phyloP scores from a whole-genome alignment of 2,797 vertebrate species.

The Rhodeus uyekii region DNA sequence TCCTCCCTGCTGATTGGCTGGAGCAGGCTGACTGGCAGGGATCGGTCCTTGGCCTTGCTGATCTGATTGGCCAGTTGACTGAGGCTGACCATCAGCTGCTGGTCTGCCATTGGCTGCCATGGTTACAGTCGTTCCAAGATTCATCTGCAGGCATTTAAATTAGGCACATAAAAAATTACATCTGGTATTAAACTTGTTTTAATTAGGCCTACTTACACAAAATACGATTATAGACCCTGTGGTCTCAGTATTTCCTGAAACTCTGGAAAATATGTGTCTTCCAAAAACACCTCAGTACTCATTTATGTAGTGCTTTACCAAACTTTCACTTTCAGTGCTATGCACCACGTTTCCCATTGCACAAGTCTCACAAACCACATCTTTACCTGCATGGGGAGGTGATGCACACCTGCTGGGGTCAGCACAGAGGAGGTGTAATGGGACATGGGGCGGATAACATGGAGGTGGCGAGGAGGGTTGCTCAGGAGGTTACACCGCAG shows the following conservation, averaged over 20 bases:
- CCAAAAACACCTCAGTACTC: slow-evolving; percentile 19
- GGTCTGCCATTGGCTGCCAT: slow-evolving; percentile 81
- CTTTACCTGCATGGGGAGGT: slow-evolving; percentile 83
- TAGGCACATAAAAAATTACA: too few species aligned
- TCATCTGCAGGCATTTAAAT: slow-evolving; percentile 85
- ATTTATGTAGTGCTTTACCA: slow-evolving; percentile 17
- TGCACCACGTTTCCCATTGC: neutral
- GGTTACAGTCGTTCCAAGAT: slow-evolving; percentile 86
- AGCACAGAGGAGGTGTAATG: slow-evolving; percentile 87
- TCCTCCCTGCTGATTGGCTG: slow-evolving; percentile 77
- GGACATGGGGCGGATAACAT: slow-evolving; percentile 89
- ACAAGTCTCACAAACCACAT: neutral
- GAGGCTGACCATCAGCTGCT: slow-evolving; percentile 74
- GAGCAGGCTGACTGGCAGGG: slow-evolving; percentile 72
- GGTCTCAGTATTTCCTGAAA: neutral
- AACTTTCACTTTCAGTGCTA: slow-evolving; percentile 33
- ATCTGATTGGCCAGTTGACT: slow-evolving; percentile 70
- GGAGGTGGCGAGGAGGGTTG: slow-evolving; percentile 84
- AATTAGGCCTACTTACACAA: neutral
- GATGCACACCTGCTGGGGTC: slow-evolving; percentile 84
- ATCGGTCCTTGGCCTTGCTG: slow-evolving; percentile 76
- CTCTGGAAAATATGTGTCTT: neutral
- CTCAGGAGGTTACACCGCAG: slow-evolving; percentile 87
- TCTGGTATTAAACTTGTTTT: too few species aligned
- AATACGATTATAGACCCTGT: neutral